Conservation (phyloP, 2,113 vertebrate genomes). For the Anolis carolinensis region DNA sequence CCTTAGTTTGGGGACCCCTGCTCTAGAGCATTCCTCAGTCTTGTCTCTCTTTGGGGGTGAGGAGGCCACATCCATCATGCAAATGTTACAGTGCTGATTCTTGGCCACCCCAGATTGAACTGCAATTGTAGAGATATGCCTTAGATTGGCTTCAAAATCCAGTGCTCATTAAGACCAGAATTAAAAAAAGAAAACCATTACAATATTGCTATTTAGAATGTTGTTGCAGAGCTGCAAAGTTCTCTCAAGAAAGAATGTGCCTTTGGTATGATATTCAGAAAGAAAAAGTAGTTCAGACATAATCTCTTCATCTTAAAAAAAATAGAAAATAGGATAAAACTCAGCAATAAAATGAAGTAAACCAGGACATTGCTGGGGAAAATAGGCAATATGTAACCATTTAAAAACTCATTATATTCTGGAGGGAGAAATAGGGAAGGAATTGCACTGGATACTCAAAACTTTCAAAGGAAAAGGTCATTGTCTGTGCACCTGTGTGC, state of each 20-base stretch:
- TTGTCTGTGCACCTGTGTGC: neutral
- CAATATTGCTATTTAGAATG: neutral
- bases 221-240: neutral
- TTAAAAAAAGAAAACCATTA: slow-evolving; percentile 20
- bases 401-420: slow-evolving; percentile 28
- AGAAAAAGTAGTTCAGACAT: slow-evolving; percentile 16
- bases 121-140: neutral
- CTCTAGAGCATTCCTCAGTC: too few species aligned
- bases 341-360: slow-evolving; percentile 30
- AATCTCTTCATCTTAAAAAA: slow-evolving; percentile 17
- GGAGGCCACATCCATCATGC: too few species aligned
- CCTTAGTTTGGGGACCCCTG: too few species aligned
- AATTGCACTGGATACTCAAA: slow-evolving; percentile 2
- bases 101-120: too few species aligned
- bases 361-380: slow-evolving; percentile 6
- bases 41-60: neutral
- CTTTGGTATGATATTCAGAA: slow-evolving; percentile 10
- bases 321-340: too few species aligned
- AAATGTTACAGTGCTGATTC: too few species aligned
- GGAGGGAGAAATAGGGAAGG: neutral
- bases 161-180: neutral
- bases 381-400: slow-evolving; percentile 18
- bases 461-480: neutral
- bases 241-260: neutral
- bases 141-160: neutral